Base-by-base conservation (phyloP, 2,113 vertebrate genomes). In the Trematomus loennbergii region DNA sequence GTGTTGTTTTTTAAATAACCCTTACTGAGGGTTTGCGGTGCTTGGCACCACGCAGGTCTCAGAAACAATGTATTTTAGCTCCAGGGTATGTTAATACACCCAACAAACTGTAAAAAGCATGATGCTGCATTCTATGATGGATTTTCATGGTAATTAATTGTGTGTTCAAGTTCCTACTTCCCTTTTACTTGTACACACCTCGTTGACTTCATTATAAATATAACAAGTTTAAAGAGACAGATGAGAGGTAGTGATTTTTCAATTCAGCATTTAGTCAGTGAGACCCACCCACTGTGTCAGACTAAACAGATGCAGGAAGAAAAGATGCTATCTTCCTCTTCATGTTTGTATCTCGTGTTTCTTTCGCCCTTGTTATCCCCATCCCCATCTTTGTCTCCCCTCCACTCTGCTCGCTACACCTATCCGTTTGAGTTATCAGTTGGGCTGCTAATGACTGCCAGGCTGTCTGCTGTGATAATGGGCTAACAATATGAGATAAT, bases 381-480 rank as follows among this genome's bases (percentile, higher is more conserved):
- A 57, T 62, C 54, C 53, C 55, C 12, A 11, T 80, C 58, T 66
- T 72, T 22, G 55, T n/a, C 78, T 22, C 58, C 68, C 29, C 65
- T 65, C 25, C 17, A 3, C 67, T 78, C 69, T 62, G 83, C 75
- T 78, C 22, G 12, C 75, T 75, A 72, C 83, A 84, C 81, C 85
- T 84, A 83, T 91, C 81, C 53, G 76, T 87, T 76, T 73, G 75
- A 89, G 81, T 86, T 86, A 89, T 91, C 86, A 81, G 78, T 59
- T 3, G 60, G 67, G 58, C 80, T 72, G 86, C 91, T 91, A 89
- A 91, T 86, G 86, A 88, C 82, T 86, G 82, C 81, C 80, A 67
- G 75, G 68, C 81, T 88, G 85, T 89, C 85, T 88, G 88, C 87
- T 85, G 85, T 82, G 91, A 90, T 91, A 88, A 92, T 86, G 87